Conservation (phyloP, 2,888 invertebrate genomes). For the Lasius platythorax region DNA sequence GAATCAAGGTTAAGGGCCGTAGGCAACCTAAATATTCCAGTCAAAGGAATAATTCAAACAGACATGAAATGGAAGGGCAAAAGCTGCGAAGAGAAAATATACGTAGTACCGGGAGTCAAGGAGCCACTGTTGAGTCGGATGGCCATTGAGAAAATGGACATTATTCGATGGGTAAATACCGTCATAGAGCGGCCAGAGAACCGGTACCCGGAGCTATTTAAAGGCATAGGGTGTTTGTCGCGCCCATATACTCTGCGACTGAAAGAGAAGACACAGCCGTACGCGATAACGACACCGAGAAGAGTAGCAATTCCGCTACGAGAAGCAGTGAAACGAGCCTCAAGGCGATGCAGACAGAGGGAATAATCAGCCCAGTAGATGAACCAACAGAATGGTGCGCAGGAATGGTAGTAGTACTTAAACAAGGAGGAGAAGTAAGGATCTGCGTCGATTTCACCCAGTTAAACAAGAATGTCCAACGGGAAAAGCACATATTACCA, state of each 20-base stretch:
- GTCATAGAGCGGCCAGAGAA: not conserved
- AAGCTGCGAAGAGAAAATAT: not conserved
- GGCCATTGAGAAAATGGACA: not conserved
- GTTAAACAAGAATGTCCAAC: not conserved
- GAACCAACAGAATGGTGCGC: not conserved
- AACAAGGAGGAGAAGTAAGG: not conserved
- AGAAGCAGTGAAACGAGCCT: not conserved
- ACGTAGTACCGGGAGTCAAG: not conserved
- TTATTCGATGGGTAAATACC: not conserved
- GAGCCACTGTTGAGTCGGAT: not conserved
- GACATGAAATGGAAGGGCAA: not conserved
- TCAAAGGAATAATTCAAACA: not conserved
- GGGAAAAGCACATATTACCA: not conserved
- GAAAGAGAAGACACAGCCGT: not conserved
- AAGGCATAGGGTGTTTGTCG: not conserved
- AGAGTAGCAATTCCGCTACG: not conserved
- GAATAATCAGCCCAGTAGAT: not conserved
- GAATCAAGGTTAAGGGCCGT: too few relatives aligned
- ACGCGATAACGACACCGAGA: not conserved
- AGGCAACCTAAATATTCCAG: too few relatives aligned
- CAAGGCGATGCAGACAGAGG: not conserved
- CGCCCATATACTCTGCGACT: not conserved
- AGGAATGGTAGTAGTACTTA: not conserved
- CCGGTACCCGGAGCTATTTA: not conserved
- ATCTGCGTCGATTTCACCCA: not conserved